Conservation (phyloP, 35 echinoderm and acorn worm genomes). For the Anneissia japonica region DNA sequence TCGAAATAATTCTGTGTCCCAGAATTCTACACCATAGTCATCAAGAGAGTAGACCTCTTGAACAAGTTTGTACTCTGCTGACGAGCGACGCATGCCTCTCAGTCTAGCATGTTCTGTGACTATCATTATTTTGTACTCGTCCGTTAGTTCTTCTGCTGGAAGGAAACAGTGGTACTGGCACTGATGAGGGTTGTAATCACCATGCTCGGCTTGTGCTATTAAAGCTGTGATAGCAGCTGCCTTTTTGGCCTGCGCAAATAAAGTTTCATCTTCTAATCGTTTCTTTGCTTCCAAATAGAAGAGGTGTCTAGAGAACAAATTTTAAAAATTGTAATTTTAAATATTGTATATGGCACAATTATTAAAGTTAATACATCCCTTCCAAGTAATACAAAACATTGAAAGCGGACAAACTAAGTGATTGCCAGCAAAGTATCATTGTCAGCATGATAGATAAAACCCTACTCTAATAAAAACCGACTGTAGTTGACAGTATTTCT, state of each 20-base stretch:
- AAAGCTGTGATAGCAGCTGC: neutral
- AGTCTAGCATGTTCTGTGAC: neutral
- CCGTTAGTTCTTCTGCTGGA: neutral
- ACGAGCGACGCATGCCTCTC: neutral
- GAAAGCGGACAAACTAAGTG: too few species aligned
- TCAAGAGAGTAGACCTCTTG: slow-evolving; percentile 5
- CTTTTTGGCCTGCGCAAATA: neutral
- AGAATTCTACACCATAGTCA: neutral
- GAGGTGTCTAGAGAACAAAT: neutral
- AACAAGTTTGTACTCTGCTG: neutral
- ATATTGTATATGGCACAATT: too few species aligned
- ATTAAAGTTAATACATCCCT: too few species aligned
- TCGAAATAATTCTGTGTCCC: neutral
- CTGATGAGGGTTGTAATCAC: neutral
- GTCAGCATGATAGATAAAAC: too few species aligned
- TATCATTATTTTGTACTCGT: neutral
- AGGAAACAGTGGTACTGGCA: neutral
- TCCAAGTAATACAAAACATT: too few species aligned
- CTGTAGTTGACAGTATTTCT: too few species aligned
- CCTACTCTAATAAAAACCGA: too few species aligned
- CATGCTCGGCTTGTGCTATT: neutral
- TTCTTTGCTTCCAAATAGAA: slow-evolving; percentile 7
- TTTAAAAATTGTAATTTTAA: neutral
- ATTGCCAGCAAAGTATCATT: too few species aligned
- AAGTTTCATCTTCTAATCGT: neutral